Evolutionary conservation across 2,113 vertebrate species (phyloP).

Genomic region (Tychaedon coryphoeus): DNA sequence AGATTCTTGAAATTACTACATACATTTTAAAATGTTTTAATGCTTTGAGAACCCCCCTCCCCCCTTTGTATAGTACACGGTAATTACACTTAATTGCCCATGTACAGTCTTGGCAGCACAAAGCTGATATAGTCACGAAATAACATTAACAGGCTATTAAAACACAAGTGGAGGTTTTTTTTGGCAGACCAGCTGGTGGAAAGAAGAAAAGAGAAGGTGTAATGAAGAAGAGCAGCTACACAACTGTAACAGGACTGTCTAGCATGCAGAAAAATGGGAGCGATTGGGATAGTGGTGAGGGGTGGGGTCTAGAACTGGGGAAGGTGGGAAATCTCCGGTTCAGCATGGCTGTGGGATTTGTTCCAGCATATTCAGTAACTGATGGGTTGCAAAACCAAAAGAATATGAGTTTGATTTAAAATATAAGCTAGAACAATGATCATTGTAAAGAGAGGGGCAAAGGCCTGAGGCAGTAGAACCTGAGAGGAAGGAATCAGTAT

Average conservation of each 20-base stretch:
- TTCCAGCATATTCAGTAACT: not conserved
- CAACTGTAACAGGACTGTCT: not conserved
- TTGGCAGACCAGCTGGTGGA: not conserved
- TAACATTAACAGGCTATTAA: not conserved
- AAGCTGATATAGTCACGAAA: not conserved
- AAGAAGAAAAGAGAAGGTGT: not conserved
- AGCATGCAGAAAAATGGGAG: not conserved
- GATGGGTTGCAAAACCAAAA: not conserved
- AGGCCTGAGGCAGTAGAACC: not conserved
- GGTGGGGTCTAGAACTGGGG: not conserved
- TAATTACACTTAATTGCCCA: not conserved
- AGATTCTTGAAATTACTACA: not conserved
- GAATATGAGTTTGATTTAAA: not conserved
- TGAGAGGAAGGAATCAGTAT: not conserved
- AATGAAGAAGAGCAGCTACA: not conserved
- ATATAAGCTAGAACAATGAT: not conserved
- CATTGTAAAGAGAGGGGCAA: not conserved
- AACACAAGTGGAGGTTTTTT: not conserved
- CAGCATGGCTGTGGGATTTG: not conserved
- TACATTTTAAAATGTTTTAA: not conserved
- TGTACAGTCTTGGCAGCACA: not conserved
- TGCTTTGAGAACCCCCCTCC: not conserved
- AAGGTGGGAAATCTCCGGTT: not conserved
- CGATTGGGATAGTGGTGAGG: rapidly evolving
- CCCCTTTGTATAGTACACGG: not conserved